Evolutionary conservation across 2,797 vertebrate genomes (phyloP), one percentile per base, ranked within the genome.

Genomic region (Pyrrhura leucotis): DNA sequence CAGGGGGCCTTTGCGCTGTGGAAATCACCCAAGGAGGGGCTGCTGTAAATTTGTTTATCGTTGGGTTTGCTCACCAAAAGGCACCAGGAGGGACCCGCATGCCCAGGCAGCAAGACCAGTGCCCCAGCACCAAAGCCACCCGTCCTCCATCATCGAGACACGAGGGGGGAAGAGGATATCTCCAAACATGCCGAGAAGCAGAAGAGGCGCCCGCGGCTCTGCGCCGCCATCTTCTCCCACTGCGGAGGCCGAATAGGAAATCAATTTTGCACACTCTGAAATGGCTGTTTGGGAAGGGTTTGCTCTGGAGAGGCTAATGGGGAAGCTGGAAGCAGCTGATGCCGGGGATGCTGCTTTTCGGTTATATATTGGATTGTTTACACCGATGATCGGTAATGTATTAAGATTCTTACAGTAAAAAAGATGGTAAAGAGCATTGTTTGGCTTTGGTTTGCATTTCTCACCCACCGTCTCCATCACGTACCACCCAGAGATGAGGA

Each of bases 191-290:
- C 15, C 0, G 0, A 33, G 18, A 56, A 71, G 75, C 2, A 12
- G 48, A 44, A 91, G 35, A 66, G 76, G 63, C 8, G 4, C 33
- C 26, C 1, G 20, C 6, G 0, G 91, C 83, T 94, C 59, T 2
- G 6, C 1, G 21, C 84, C 76, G 37, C 96, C 96, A 96, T 97
- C 95, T 98, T 97, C 97, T 94, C 37, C n/a, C 68, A 5, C 61
- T 15, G 33, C 23, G 1, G 66, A 90, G 48, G 26, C 39, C 8
- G 10, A 72, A 62, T 31, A 62, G 13, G 1, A 87, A 93, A 95
- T 83, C 76, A 33, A 74, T 81, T 88, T 35, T 48, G 54, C 63
- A 44, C 61, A 44, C 90, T 82, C 86, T 1, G 4, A 92, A 95
- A 95, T 68, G 87, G 95, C 94, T 39, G 92, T 51, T 83, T 45